Base-by-base conservation (phyloP, 2,113 vertebrate species). In the Nansenia antarctica region DNA sequence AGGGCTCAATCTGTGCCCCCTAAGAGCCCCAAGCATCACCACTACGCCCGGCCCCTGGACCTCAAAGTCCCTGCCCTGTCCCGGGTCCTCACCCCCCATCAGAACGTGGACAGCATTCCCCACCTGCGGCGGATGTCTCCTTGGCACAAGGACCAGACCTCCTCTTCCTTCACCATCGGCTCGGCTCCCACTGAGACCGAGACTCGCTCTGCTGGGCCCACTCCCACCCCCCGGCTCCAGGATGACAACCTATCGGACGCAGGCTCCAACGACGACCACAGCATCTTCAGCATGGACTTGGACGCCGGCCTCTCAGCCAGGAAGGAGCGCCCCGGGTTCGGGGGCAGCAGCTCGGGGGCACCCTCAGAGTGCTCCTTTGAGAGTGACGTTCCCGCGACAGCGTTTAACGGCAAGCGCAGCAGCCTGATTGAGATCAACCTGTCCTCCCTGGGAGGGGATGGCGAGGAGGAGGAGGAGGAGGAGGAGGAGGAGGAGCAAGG, bases 401-500 rank as follows among this genome's bases (percentile, higher is more conserved):
- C 76, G 72, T 32, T 73, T 9, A 88, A 90, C 2, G 86, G 87
- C 65, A 94, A 94, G 72, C 90, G 86, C 14, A 86, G 89, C 0
- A 93, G 93, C 81, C 90, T 97, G 65, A 94, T 96, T 0, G 94
- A 97, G 88, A 95, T 95, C 76, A 89, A 95, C 0, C 83, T 96
- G 63, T 91, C 92, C 27, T 87, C 93, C 27, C 78, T 96, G 80
- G 79, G 80, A 69, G 81, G 87, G 0, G 92, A 92, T 0, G 88
- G 70, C 1, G 90, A 91, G 0, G 93, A 93, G 3, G 88, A 88
- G n/a, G n/a, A n/a, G n/a, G n/a, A n/a, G n/a, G n/a, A n/a, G n/a
- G n/a, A n/a, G n/a, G n/a, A n/a, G n/a, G n/a, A n/a, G n/a, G n/a
- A n/a, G 0, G 93, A 93, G 0, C 91, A 82, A 63, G 53, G 67